Percentiles rank a stretch among this genome's conserved stretches.
These are phyloP conservation scores for Desmophyllum pertusum DNA, from an alignment of 92 coral and sea anemone species.

Conservation along the genomic window DNA sequence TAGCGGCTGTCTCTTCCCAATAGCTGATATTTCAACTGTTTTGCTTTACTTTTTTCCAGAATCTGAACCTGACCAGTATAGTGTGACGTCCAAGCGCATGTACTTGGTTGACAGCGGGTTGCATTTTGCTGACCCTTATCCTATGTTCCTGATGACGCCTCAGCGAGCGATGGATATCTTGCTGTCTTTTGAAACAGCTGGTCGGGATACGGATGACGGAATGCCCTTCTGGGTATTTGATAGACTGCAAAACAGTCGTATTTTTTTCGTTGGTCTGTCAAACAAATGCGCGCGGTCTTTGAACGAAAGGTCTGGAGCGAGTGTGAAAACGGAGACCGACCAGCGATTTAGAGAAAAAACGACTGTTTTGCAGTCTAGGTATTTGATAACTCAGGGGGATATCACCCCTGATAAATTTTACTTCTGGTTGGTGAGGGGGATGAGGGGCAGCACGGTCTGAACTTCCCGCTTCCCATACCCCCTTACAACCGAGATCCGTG, in stretches of 20 bases:
- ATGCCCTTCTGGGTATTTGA: conserved; percentile 34
- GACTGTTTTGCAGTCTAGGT: not conserved
- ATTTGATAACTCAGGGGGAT: no score
- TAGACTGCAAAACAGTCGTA: not conserved
- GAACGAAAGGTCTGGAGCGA: no score
- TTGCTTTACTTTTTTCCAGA: not conserved
- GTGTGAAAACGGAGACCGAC: no score
- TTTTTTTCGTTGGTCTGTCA: no score
- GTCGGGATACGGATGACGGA: conserved; percentile 50
- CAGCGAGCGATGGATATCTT: conserved; percentile 74
- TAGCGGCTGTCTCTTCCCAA: not conserved
- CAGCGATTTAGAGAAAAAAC: no score
- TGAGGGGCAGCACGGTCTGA: not conserved
- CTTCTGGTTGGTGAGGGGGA: not conserved
- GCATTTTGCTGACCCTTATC: conserved; percentile 77
- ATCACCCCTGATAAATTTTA: no score
- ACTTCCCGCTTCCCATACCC: no score
- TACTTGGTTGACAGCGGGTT: conserved; percentile 77
- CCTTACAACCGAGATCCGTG: not conserved
- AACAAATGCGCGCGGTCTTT: no score
- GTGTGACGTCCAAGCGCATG: conserved; percentile 13
- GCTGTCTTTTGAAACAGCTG: conserved; percentile 83
- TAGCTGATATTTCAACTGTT: not conserved
- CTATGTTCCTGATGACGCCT: conserved; percentile 58
- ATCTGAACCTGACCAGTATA: not conserved